Base-by-base conservation (phyloP, 1,140 invertebrate species). In the Drosophila tristis region DNA sequence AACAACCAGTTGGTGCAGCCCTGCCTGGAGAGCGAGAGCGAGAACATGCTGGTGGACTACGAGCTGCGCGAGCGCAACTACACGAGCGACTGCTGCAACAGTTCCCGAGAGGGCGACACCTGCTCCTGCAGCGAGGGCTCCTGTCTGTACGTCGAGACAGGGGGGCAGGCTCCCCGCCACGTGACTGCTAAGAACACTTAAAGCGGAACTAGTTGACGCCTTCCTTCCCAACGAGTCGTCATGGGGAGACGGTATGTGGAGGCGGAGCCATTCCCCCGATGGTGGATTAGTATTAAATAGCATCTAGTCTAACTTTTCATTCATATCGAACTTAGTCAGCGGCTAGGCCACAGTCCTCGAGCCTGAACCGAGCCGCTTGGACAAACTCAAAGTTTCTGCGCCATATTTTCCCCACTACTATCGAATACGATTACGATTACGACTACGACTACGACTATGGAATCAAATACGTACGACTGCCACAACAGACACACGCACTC, bases 61-160 rank as follows among this genome's bases (percentile, higher is more conserved):
- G 87, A 90, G 56, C 70, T 74, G 43, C 62, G 72, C 15, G 56
- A 72, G 25, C 64, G 74, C 0, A 90, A 82, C 43, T 84, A 80
- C 62, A 78, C 89, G 43, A 92, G 91, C 56, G 91, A 92, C 57
- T 92, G 91, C 49, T 92, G 90, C 68, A 92, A 85, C 58, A 92
- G 91, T 51, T 91, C 90, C 16, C 79, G 90, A 13, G 91, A 92
- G 39, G 90, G 90, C 15, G 91, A 92, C 62, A 92, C 91, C 53
- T 92, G 91, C 75, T 92, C 91, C 42, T 92, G 91, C 74, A 92
- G 91, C 78, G 91, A 92, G 47, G 90, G 91, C 48, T 92, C 91
- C 25, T 92, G 91, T 47, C 61, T 92, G 26, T 92, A 92, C 55
- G 91, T 90, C 7, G 91, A 92, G 58, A 87, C 91, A n/a, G 84